These are phyloP conservation scores for Zaprionus kolodkinae DNA, from an alignment of 1,140 invertebrate species.

Conservation along the genomic window DNA sequence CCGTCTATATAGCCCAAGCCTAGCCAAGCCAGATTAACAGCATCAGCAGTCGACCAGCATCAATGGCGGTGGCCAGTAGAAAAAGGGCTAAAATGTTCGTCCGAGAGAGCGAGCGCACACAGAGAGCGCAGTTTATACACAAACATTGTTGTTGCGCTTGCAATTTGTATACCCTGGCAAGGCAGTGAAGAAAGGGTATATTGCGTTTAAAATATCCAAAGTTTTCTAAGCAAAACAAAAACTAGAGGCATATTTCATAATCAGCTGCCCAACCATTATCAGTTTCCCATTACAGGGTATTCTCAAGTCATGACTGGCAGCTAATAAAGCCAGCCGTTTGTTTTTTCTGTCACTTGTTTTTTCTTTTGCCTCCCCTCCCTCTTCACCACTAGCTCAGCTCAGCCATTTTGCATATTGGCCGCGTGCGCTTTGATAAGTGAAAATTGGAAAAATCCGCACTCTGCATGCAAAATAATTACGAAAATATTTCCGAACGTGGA, in stretches of 20 bases:
- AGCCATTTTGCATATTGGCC: constrained; percentile 74
- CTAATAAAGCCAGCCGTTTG: background rate
- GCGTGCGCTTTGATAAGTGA: constrained; percentile 80
- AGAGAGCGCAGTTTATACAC: constrained; percentile 57
- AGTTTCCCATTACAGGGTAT: constrained; percentile 7
- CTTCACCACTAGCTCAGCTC: constrained; percentile 3
- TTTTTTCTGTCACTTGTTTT: constrained; percentile 17
- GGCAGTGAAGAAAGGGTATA: background rate
- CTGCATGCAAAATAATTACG: constrained; percentile 81
- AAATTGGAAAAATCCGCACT: constrained; percentile 83
- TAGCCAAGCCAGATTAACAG: constrained; percentile 63
- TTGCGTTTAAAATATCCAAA: too few relatives aligned
- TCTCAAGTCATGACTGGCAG: background rate
- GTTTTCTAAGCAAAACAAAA: background rate
- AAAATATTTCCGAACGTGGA: constrained; percentile 68
- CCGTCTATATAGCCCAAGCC: constrained; percentile 40
- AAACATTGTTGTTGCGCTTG: constrained; percentile 52
- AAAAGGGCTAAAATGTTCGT: constrained; percentile 57
- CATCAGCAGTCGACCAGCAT: constrained; percentile 66
- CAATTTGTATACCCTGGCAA: constrained; percentile 30
- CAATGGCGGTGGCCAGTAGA: constrained; percentile 44
- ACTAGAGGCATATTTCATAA: background rate
- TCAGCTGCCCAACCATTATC: background rate
- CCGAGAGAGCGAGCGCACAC: background rate
- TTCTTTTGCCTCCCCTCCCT: constrained; percentile 23